Percentiles rank a stretch among this genome's conserved stretches.
These are phyloP conservation scores for Chaetodon auriga DNA, from an alignment of 2,113 vertebrate species.

Conservation along the genomic window DNA sequence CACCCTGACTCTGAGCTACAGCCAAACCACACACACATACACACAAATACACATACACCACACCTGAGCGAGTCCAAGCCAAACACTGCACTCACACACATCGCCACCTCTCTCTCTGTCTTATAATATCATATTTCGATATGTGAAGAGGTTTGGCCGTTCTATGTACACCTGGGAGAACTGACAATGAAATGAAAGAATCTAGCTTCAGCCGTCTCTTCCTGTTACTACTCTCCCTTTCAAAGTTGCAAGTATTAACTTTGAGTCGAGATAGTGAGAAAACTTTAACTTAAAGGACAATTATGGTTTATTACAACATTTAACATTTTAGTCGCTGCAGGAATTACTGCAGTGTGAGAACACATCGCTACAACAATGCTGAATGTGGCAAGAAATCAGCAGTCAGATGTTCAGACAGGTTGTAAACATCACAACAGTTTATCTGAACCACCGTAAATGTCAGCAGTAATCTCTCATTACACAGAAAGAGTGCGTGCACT, in stretches of 20 bases:
- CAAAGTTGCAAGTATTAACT: neutral
- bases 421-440: neutral
- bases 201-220: neutral
- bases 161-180: constrained; percentile 36
- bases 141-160: constrained; percentile 9
- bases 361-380: neutral
- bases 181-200: neutral
- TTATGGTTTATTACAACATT: neutral
- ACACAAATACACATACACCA: constrained; percentile 13
- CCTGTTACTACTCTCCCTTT: neutral
- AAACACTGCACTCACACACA: constrained; percentile 59
- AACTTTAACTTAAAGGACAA: neutral
- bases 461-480: neutral
- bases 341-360: neutral
- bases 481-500: neutral
- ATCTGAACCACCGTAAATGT: neutral
- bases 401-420: neutral
- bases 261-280: neutral
- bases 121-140: constrained; percentile 48
- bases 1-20: constrained; percentile 32
- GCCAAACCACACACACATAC: constrained; percentile 35
- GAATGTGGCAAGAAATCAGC: neutral
- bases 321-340: neutral
- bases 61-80: constrained; percentile 36
- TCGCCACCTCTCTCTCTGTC: constrained; percentile 57